Evolutionary conservation across 1,140 invertebrate species (phyloP).

Genomic region (Ostrea edulis): DNA sequence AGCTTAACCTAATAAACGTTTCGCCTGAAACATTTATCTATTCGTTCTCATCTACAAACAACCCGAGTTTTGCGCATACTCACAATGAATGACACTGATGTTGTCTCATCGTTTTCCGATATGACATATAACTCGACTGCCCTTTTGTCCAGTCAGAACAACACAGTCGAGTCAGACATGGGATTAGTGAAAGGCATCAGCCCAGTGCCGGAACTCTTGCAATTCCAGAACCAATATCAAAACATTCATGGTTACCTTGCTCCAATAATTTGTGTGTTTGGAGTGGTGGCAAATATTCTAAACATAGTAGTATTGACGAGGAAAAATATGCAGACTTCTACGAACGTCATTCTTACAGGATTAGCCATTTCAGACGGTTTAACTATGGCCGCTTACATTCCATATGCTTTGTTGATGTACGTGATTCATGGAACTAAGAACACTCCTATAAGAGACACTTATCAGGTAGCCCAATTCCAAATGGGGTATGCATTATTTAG

Average conservation of each 20-base stretch:
- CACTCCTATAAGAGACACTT: conserved; percentile 62
- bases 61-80: background rate
- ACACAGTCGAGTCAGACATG: background rate
- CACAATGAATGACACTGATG: conserved; percentile 3
- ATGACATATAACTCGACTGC: background rate
- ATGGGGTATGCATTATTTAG: conserved; percentile 83
- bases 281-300: conserved; percentile 91
- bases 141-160: conserved; percentile 2
- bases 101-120: conserved; percentile 19
- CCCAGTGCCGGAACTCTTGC: background rate
- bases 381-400: conserved; percentile 85
- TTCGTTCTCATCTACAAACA: conserved; percentile 1
- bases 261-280: conserved; percentile 90
- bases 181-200: conserved; percentile 7
- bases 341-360: conserved; percentile 91
- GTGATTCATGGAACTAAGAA: conserved; percentile 67
- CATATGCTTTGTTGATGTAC: conserved; percentile 75
- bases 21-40: background rate
- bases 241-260: conserved; percentile 86
- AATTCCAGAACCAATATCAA: conserved; percentile 70
- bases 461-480: conserved; percentile 68
- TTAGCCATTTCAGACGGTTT: conserved; percentile 91
- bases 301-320: conserved; percentile 94
- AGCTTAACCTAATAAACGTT: conserved; percentile 3
- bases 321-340: conserved; percentile 89